phyloP scores from a whole-genome alignment of 2,797 vertebrate species.

The Steatocranus sp. region DNA sequence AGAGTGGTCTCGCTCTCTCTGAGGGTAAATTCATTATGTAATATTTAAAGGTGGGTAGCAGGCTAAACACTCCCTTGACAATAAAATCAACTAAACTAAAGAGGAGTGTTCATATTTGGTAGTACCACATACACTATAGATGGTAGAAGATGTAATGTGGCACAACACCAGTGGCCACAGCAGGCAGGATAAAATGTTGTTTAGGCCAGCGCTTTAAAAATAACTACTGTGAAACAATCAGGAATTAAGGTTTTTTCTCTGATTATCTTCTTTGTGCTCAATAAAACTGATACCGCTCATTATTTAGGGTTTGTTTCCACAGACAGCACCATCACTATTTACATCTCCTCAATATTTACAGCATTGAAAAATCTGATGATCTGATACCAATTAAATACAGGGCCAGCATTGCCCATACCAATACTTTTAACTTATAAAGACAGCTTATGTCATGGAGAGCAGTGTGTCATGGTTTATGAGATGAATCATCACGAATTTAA shows the following conservation, averaged over 20 bases:
- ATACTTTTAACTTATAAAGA: background rate
- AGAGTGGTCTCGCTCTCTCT: background rate
- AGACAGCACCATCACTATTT: background rate
- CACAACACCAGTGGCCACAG: background rate
- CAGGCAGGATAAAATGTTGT: background rate
- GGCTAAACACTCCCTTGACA: background rate
- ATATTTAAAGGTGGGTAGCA: background rate
- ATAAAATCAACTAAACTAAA: background rate
- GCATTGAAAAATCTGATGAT: background rate
- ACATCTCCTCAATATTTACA: background rate
- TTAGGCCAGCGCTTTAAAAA: background rate
- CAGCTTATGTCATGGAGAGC: background rate
- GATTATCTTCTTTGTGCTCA: background rate
- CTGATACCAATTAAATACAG: background rate
- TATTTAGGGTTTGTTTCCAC: background rate
- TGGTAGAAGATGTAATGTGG: background rate
- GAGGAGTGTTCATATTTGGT: background rate
- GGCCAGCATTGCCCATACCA: background rate
- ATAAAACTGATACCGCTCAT: background rate
- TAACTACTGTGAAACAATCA: background rate
- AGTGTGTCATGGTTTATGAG: background rate
- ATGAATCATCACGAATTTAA: background rate
- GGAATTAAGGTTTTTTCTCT: background rate
- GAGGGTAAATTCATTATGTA: background rate
- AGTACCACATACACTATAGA: background rate